Conservation (phyloP, 2,888 invertebrate genomes). For the Apamea epomidion region DNA sequence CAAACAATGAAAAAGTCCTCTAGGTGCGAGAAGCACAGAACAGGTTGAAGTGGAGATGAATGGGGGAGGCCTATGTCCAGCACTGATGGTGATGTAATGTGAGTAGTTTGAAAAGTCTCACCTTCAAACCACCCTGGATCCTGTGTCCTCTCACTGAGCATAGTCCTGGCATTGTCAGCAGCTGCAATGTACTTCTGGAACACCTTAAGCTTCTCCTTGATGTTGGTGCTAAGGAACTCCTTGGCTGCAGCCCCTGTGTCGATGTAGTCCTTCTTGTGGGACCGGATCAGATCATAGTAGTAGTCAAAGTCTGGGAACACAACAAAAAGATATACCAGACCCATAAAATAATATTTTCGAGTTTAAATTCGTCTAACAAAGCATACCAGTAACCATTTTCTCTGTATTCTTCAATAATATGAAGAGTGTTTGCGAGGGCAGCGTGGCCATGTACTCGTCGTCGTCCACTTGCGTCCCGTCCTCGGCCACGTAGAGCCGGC, state of each 20-base stretch:
- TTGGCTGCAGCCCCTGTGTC: constrained; percentile 93
- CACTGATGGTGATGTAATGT: neutral
- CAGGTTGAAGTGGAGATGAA: neutral
- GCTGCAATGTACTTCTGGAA: constrained; percentile 85
- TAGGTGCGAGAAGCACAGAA: neutral
- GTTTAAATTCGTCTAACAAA: constrained; percentile 31
- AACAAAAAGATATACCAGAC: neutral
- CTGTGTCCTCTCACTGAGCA: constrained; percentile 91
- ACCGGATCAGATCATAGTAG: constrained; percentile 92
- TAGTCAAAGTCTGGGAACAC: constrained; percentile 92
- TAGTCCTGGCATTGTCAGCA: constrained; percentile 90
- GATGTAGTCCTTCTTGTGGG: constrained; percentile 92
- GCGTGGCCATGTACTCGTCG: constrained; percentile 94
- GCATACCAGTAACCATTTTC: constrained; percentile 91
- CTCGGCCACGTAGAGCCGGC: constrained; percentile 90
- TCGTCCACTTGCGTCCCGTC: constrained; percentile 94
- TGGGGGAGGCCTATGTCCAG: neutral
- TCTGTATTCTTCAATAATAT: constrained; percentile 90
- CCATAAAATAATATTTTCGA: neutral
- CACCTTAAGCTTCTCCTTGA: constrained; percentile 87
- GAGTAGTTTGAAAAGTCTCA: constrained; percentile 45
- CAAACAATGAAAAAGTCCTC: neutral
- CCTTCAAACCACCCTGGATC: constrained; percentile 96
- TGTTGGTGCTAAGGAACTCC: constrained; percentile 93
- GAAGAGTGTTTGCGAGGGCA: constrained; percentile 94